Base-by-base conservation (phyloP, 2,888 invertebrate genomes). In the Oeneis ivallda region DNA sequence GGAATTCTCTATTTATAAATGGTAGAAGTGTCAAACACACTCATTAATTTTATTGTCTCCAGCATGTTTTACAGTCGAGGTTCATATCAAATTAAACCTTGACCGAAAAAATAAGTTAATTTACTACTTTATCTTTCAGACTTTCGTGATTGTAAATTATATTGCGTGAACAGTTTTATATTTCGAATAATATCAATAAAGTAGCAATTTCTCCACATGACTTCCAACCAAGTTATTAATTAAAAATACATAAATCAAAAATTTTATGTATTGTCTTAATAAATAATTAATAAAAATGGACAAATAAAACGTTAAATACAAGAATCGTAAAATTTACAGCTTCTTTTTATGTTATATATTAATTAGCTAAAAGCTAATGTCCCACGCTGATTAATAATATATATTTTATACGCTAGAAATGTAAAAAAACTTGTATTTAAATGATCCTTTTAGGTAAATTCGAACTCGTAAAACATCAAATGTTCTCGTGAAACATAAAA, bases 401-500 rank as follows among this genome's bases (percentile, higher is more conserved):
- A 11, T 17, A 54, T 37, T 17, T 15, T 37, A 37, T 15, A 13
- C 37, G 39, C 17, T 3, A 7, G 17, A 19, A 56, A 17, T 19
- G 9, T 56, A 39, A 56, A 34, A 53, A 41, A 56, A 56, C 41
- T 19, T 13, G 56, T 7, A 17, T 56, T 56, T 6, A 19, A 56
- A 41, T 5, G 11, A 56, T 56, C 56, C 56, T 56, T 56, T 56
- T 54, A 39, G 39, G 11, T 9, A 41, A 13, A 39, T 17, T n/a
- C 11, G 19, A 13, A 39, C 56, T 56, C 56, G 41, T 56, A 56
- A 56, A 39, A 56, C 56, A 56, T 56, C 17, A 11, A 37, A 56
- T 56, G 41, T 56, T 56, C 41, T 19, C 39, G 41, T 56, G 15
- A 56, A 56, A 56, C 56, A 56, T 56, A 56, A 56, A 56, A 19